Evolutionary conservation across 2,888 invertebrate species (phyloP), one percentile per base, ranked within the genome.

Genomic region (Pristionchus maxplancki): DNA sequence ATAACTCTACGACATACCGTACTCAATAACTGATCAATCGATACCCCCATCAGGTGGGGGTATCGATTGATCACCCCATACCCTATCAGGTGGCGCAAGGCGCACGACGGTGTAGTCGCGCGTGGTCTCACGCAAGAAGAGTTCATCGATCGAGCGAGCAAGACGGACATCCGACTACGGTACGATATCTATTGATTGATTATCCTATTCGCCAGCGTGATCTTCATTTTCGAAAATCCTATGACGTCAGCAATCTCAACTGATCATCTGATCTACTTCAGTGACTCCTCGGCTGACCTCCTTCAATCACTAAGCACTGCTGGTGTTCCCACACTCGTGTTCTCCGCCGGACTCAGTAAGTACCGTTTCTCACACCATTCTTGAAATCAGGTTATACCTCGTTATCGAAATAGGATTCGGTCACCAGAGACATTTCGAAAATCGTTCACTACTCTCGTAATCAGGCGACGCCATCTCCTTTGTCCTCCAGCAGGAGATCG

Each of bases 401-500:
- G n/a, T n/a, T n/a, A n/a, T n/a, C n/a, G n/a, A n/a, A n/a, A n/a
- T n/a, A n/a, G n/a, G n/a, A n/a, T n/a, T n/a, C n/a, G n/a, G n/a
- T n/a, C n/a, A n/a, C n/a, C n/a, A n/a, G n/a, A n/a, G n/a, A n/a
- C n/a, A n/a, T n/a, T n/a, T n/a, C n/a, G n/a, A n/a, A n/a, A n/a
- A n/a, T n/a, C n/a, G n/a, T n/a, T n/a, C n/a, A n/a, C n/a, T n/a
- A n/a, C n/a, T n/a, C n/a, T n/a, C n/a, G n/a, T n/a, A n/a, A n/a
- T n/a, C 78, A 78, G 98, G 98, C 0, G 97, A 98, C 95, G 96
- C 97, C 0, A 97, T 98, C 0, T 96, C 96, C 28, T 96, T 97
- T 0, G 96, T 97, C 31, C 95, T 98, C 64, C 96, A 96, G 82
- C 96, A 97, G 74, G 96, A 97, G 71, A 20, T 90, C 3, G 78